phyloP scores from a whole-genome alignment of 2,888 invertebrate genomes.

The Pelosia muscerda region DNA sequence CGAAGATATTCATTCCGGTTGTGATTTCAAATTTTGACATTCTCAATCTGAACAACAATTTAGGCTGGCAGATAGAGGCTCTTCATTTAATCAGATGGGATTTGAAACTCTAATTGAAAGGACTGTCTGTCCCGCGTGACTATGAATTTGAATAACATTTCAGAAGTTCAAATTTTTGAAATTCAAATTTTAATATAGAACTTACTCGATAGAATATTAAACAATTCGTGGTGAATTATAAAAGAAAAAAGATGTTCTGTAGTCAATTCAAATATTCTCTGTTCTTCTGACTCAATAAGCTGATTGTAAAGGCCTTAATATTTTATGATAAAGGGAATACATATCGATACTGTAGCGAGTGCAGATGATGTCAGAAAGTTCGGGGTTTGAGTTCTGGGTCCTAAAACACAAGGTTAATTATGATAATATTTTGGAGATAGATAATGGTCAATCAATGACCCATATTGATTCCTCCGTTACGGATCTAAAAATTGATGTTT shows the following conservation, averaged over 20 bases:
- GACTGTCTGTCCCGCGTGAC: conserved; percentile 43
- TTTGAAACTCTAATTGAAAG: conserved; percentile 59
- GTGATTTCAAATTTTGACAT: conserved; percentile 50
- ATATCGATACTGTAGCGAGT: neutral
- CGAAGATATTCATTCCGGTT: conserved; percentile 31
- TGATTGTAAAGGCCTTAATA: neutral
- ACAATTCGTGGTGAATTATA: neutral
- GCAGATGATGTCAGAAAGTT: neutral
- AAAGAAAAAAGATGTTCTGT: neutral
- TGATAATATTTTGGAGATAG: too few species aligned
- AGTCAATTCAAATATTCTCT: neutral
- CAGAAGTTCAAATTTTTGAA: conserved; percentile 31
- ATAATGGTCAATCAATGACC: too few species aligned
- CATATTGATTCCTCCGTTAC: neutral
- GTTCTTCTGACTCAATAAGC: neutral
- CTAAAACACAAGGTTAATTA: too few species aligned
- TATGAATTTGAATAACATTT: conserved; percentile 52
- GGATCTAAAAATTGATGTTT: neutral
- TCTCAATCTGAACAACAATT: conserved; percentile 45
- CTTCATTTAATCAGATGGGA: conserved; percentile 57
- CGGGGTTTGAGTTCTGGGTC: neutral
- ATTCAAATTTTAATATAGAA: conserved; percentile 4
- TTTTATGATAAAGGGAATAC: neutral
- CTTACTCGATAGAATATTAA: neutral
- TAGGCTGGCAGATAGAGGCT: conserved; percentile 45